Evolutionary conservation across 2,888 invertebrate genomes (phyloP).

Genomic region (Clepsis dumicolana): DNA sequence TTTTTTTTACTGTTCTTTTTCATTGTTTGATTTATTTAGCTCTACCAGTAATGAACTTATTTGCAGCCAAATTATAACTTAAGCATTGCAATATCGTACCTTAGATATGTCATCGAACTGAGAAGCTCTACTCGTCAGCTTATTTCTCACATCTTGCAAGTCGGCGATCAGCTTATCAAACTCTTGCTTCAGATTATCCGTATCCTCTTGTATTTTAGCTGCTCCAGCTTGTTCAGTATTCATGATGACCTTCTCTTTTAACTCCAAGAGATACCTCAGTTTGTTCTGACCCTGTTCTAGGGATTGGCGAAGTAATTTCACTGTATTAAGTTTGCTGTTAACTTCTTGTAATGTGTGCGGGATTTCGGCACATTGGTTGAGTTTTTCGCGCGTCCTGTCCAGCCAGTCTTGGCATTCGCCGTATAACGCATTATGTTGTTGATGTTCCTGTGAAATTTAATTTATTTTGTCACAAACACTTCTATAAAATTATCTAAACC

Average conservation of each 20-base stretch:
- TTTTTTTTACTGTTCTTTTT: too few relatives aligned
- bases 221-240: conserved; percentile 96
- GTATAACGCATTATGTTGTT: conserved; percentile 96
- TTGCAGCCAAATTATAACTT: too few relatives aligned
- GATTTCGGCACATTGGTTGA: conserved; percentile 92
- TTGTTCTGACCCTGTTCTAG: conserved; percentile 95
- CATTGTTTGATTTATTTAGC: too few relatives aligned
- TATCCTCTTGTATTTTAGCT: conserved; percentile 95
- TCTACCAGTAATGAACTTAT: too few relatives aligned
- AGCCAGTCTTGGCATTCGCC: conserved; percentile 98
- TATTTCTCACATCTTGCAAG: conserved; percentile 92
- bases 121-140: conserved; percentile 90
- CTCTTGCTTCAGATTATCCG: conserved; percentile 94
- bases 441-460: conserved; percentile 89
- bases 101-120: conserved; percentile 96
- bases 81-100: conserved; percentile 67
- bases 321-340: conserved; percentile 93
- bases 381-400: conserved; percentile 94
- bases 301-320: conserved; percentile 95
- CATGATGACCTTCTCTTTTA: conserved; percentile 97
- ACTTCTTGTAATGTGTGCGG: conserved; percentile 94
- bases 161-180: conserved; percentile 95
- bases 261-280: conserved; percentile 91
- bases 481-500: too few relatives aligned
- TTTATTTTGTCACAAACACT: not conserved